phyloP scores from a whole-genome alignment of 2,888 invertebrate species.

The Melitaea athalia region DNA sequence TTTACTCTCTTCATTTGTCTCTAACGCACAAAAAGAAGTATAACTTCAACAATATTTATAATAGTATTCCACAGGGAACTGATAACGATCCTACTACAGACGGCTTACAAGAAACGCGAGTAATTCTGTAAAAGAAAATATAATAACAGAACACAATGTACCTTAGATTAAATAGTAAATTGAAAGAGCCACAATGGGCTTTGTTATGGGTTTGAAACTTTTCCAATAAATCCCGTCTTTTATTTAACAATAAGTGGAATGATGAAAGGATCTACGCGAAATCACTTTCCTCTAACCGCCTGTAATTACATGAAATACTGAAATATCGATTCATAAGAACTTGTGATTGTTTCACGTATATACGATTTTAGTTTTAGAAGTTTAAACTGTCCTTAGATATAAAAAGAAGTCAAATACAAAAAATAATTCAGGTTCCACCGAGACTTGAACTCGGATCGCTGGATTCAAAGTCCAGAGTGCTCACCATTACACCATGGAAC shows the following conservation, averaged over 20 bases:
- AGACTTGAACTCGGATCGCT: slow-evolving; percentile 93
- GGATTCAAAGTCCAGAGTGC: slow-evolving; percentile 93
- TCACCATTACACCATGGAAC: slow-evolving; percentile 91
- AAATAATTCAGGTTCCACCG: slow-evolving; percentile 84
- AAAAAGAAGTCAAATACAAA: no score
- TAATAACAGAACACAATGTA: background rate
- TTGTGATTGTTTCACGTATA: no score
- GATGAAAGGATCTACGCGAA: slow-evolving; percentile 13
- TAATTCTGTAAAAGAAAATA: slow-evolving; percentile 6
- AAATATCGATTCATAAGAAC: background rate
- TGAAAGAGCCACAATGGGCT: slow-evolving; percentile 37
- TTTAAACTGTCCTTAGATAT: no score
- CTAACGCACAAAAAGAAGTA: no score
- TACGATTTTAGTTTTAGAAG: no score
- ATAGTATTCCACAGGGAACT: background rate
- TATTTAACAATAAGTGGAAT: slow-evolving; percentile 10
- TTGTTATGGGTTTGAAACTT: slow-evolving; percentile 38
- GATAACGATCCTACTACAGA: background rate
- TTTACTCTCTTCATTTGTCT: no score
- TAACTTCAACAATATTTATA: background rate
- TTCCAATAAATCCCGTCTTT: slow-evolving; percentile 38
- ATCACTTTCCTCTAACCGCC: slow-evolving; percentile 6
- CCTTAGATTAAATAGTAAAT: slow-evolving; percentile 36
- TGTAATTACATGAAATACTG: slow-evolving; percentile 2
- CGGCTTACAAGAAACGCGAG: background rate